Conservation (phyloP, 2,797 vertebrate genomes). For the Trachurus trachurus region DNA sequence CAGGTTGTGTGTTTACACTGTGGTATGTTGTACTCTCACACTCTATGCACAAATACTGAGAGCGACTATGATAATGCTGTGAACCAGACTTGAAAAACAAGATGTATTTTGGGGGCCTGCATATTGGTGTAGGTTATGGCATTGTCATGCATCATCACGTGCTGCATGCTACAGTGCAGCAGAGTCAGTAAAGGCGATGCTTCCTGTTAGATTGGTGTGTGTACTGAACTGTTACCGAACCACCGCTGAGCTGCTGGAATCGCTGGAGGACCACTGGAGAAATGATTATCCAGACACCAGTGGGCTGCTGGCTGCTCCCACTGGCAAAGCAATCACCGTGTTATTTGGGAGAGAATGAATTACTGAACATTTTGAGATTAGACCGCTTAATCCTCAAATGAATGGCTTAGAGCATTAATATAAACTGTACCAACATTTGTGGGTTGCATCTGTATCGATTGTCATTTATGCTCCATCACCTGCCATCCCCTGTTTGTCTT, state of each 20-base stretch:
- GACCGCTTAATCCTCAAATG: conserved; percentile 74
- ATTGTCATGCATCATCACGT: conserved; percentile 33
- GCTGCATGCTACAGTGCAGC: conserved; percentile 18
- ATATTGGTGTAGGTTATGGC: background rate
- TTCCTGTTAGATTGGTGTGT: conserved; percentile 48
- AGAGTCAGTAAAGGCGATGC: conserved; percentile 22
- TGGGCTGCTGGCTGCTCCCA: conserved; percentile 62
- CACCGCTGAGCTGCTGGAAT: conserved; percentile 57
- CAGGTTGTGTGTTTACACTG: background rate
- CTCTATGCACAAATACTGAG: no score
- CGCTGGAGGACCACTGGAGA: conserved; percentile 60
- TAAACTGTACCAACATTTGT: conserved; percentile 32
- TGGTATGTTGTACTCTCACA: background rate
- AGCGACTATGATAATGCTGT: background rate
- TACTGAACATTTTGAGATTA: conserved; percentile 75
- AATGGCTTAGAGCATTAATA: conserved; percentile 50
- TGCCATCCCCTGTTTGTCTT: conserved; percentile 12
- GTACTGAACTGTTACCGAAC: conserved; percentile 62
- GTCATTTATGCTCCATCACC: conserved; percentile 15
- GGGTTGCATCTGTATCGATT: conserved; percentile 22
- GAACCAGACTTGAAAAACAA: background rate
- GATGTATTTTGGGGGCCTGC: background rate
- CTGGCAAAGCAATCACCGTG: conserved; percentile 71
- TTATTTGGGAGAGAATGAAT: conserved; percentile 67
- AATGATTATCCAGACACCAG: conserved; percentile 69